Conservation (phyloP, 2,888 invertebrate genomes). For the Drosophila niveifrons region DNA sequence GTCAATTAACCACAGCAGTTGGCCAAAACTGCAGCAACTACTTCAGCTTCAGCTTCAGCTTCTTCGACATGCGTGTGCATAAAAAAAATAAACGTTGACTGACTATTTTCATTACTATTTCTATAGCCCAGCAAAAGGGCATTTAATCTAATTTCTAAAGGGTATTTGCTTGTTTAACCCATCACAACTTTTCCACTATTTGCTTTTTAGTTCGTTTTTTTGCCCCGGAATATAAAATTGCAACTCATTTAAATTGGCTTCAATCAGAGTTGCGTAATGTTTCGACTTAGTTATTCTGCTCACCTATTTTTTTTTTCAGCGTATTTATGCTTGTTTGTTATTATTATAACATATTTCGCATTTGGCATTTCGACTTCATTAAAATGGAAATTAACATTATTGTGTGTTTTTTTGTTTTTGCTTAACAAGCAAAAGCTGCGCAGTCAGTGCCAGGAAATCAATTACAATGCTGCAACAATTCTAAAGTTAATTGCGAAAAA, state of each 20-base stretch:
- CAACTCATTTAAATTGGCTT: slow-evolving; percentile 51
- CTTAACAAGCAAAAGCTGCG: slow-evolving; percentile 22
- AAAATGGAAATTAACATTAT: slow-evolving; percentile 46
- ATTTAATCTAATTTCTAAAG: not conserved
- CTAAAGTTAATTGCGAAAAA: slow-evolving; percentile 54
- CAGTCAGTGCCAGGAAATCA: slow-evolving; percentile 52
- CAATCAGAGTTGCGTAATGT: slow-evolving; percentile 36
- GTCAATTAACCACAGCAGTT: slow-evolving; percentile 41
- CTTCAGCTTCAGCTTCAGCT: slow-evolving; percentile 14
- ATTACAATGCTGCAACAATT: slow-evolving; percentile 45
- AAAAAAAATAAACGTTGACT: too few species aligned
- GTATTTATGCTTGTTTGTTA: slow-evolving; percentile 5
- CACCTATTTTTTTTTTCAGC: slow-evolving; percentile 23
- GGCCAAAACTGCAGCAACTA: slow-evolving; percentile 22
- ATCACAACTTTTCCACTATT: not conserved
- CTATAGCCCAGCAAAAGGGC: too few species aligned
- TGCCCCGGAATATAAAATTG: slow-evolving; percentile 29
- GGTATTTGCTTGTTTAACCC: not conserved
- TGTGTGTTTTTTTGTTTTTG: too few species aligned
- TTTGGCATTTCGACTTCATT: slow-evolving; percentile 52
- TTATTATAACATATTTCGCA: slow-evolving; percentile 28
- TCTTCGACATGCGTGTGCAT: slow-evolving; percentile 12
- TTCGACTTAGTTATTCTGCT: slow-evolving; percentile 17
- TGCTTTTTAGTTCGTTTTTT: slow-evolving; percentile 3
- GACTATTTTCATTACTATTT: too few species aligned